Evolutionary conservation across 2,888 invertebrate genomes (phyloP).

Genomic region (Sycophila texana): DNA sequence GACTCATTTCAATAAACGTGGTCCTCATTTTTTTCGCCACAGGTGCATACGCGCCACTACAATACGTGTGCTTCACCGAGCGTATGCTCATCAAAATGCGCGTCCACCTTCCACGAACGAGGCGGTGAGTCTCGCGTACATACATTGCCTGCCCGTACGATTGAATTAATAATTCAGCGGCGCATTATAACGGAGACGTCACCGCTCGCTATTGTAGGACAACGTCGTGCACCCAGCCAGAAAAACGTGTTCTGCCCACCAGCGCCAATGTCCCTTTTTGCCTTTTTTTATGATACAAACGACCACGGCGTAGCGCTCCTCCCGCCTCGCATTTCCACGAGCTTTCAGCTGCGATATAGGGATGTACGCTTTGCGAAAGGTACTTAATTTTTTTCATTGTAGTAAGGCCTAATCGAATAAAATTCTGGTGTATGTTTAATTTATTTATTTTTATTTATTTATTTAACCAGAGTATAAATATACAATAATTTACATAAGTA

Average conservation of each 20-base stretch:
- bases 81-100: neutral
- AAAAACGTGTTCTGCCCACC: conserved; percentile 49
- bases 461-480: too few species aligned
- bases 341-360: too few species aligned
- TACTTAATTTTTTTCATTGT: too few species aligned
- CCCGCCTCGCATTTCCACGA: too few species aligned
- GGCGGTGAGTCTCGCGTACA: neutral
- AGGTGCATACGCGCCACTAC: neutral
- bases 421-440: too few species aligned
- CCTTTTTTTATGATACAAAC: neutral
- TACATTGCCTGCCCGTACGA: conserved; percentile 4
- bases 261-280: conserved; percentile 6
- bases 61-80: too few species aligned
- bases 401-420: too few species aligned
- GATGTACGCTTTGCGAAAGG: too few species aligned
- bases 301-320: too few species aligned
- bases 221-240: neutral
- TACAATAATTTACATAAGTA: too few species aligned
- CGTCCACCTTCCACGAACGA: neutral
- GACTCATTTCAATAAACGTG: neutral
- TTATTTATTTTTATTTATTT: too few species aligned
- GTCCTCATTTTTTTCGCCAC: neutral
- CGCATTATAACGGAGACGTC: conserved; percentile 20
- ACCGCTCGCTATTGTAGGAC: conserved; percentile 30
- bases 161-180: conserved; percentile 46